Conservation (phyloP, 1,140 invertebrate species). For the Conus ventricosus region DNA sequence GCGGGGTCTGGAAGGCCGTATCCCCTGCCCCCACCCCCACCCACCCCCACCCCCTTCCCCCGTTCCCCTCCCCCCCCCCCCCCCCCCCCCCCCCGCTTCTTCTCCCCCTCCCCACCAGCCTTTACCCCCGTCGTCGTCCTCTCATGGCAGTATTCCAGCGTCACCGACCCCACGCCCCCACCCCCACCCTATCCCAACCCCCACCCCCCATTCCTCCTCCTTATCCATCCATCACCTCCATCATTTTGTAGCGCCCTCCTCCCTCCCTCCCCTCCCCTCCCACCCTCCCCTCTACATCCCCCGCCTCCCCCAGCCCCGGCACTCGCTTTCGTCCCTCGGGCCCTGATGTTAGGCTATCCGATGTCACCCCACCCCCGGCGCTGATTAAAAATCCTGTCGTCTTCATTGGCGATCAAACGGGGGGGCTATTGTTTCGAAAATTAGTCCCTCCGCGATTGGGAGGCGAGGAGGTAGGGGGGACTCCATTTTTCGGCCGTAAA, state of each 20-base stretch:
- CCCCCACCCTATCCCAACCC: not conserved
- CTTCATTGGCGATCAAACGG: conserved; percentile 20
- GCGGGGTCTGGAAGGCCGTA: not conserved
- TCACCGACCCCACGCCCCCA: not conserved
- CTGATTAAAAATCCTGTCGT: conserved; percentile 10
- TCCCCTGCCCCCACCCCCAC: not conserved
- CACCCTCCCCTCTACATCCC: too few species aligned
- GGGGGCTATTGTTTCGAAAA: not conserved
- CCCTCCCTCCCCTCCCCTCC: too few species aligned
- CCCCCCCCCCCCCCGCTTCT: too few species aligned
- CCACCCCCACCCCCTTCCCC: too few species aligned
- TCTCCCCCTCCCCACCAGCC: not conserved
- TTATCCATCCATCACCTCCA: not conserved
- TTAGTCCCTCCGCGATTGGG: not conserved
- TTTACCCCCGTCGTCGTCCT: not conserved
- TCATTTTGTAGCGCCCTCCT: conserved; percentile 2
- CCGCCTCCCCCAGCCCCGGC: too few species aligned
- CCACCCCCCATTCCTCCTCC: not conserved
- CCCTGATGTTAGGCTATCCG: conserved; percentile 10
- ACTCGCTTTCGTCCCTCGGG: not conserved
- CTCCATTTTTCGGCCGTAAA: conserved; percentile 10
- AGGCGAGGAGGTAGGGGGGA: not conserved
- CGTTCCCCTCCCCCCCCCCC: too few species aligned
- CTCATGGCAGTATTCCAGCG: not conserved
- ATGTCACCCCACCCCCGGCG: not conserved